Conservation (phyloP, 2,888 invertebrate genomes). For the Volucella inflata region DNA sequence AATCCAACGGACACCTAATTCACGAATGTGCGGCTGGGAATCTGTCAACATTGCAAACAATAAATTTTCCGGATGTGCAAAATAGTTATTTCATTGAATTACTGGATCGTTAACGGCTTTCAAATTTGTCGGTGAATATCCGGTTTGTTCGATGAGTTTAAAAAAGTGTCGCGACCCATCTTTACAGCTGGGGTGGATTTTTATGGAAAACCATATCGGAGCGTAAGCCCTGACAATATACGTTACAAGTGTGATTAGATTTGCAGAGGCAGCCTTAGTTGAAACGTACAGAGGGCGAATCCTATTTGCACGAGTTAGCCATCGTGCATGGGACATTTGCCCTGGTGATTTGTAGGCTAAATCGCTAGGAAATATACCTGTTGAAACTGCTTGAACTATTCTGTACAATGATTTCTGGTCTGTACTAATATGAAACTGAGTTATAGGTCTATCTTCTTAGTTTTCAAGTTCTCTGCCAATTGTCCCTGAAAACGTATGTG, state of each 20-base stretch:
- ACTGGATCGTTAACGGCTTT: conserved; percentile 7
- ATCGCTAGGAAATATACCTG: background rate
- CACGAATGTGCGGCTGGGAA: too few relatives aligned
- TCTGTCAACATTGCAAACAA: conserved; percentile 6
- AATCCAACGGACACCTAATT: too few relatives aligned
- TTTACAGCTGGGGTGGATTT: too few relatives aligned
- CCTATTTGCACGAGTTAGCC: background rate
- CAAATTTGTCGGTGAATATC: background rate
- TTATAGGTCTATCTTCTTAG: too few relatives aligned
- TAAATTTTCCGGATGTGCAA: background rate
- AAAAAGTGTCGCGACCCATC: too few relatives aligned
- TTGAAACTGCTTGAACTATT: background rate
- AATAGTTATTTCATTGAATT: conserved; percentile 1
- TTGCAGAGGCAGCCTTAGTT: too few relatives aligned
- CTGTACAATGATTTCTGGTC: background rate
- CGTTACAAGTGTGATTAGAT: too few relatives aligned
- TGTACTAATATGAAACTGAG: background rate
- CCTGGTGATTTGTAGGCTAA: background rate
- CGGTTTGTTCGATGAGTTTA: background rate
- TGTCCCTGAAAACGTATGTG: too few relatives aligned
- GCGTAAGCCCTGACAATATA: too few relatives aligned
- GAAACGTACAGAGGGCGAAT: conserved; percentile 6
- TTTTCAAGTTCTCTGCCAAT: too few relatives aligned
- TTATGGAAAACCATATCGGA: too few relatives aligned
- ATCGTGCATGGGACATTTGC: conserved; percentile 1